Base-by-base conservation (phyloP, 2,888 invertebrate species). In the Zygaena filipendulae region DNA sequence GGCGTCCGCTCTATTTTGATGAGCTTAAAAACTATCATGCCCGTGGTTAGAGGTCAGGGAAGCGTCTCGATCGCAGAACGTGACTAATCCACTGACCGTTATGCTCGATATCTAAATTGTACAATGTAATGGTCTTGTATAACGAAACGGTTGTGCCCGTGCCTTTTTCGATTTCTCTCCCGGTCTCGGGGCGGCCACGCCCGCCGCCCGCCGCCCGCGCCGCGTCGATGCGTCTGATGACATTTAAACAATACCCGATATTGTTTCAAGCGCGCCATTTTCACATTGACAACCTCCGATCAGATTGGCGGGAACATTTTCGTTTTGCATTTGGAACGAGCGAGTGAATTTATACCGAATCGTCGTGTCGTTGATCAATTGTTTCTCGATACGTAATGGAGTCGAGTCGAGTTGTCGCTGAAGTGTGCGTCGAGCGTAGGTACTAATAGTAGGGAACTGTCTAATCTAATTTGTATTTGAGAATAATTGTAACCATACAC, bases 101-200 rank as follows among this genome's bases (percentile, higher is more conserved):
- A 38, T 36, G 35, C 36, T n/a, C 40, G 40, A 43, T 46, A 45
- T 47, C 46, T 43, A 43, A 45, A 43, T 47, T 44, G 45, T 41
- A 42, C 38, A 37, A 40, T 43, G 41, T 39, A 39, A 36, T 38
- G 29, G 31, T 24, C 34, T 25, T 30, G 30, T 37, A 32, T 30
- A 36, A 38, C 40, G 38, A 40, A 39, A 38, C 35, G 23, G 29
- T 31, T 26, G 30, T 28, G 33, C 29, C 25, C 25, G 30, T 28
- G 33, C 29, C 25, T 30, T 40, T 35, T 36, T 33, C 35, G 39
- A 44, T 45, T 43, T 47, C 40, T 26, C 40, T 36, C 30, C 34
- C 22, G 23, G 32, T 38, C 44, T 27, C 27, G 27, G 26, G 33
- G 21, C 46, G 46, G 43, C 45, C 32, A 23, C 19, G 21, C 16